phyloP scores from a whole-genome alignment of 1,140 invertebrate genomes.

The Cydia amplana region DNA sequence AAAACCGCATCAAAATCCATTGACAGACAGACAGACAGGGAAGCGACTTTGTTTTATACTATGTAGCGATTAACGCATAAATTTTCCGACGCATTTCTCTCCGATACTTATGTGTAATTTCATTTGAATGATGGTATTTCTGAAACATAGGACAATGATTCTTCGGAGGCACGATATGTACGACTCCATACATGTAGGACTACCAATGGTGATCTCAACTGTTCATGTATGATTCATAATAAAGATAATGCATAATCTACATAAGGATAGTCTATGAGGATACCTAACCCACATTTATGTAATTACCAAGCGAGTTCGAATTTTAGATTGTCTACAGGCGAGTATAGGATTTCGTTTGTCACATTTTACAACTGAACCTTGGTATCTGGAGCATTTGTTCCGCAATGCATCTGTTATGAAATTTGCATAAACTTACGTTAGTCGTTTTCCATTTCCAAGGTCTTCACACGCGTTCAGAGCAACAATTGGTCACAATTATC shows the following conservation, averaged over 20 bases:
- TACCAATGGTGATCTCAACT: neutral
- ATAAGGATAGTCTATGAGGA: slow-evolving; percentile 17
- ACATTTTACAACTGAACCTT: slow-evolving; percentile 19
- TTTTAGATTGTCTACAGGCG: slow-evolving; percentile 7
- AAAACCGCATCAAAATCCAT: too few species aligned
- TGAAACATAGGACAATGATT: too few species aligned
- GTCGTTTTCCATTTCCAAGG: slow-evolving; percentile 12
- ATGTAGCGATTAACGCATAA: too few species aligned
- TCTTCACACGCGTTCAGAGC: slow-evolving; percentile 3
- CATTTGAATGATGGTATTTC: too few species aligned
- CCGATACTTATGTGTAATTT: too few species aligned
- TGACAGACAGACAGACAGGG: too few species aligned
- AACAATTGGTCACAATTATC: slow-evolving; percentile 2
- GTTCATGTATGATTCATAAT: neutral
- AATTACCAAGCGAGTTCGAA: slow-evolving; percentile 39
- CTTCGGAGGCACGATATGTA: neutral
- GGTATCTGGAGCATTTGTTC: slow-evolving; percentile 30
- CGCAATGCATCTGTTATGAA: slow-evolving; percentile 18
- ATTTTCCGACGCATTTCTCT: too few species aligned
- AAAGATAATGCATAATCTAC: neutral
- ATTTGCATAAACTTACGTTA: slow-evolving; percentile 31
- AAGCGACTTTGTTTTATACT: too few species aligned
- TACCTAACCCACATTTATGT: slow-evolving; percentile 52
- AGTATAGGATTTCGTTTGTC: slow-evolving; percentile 26
- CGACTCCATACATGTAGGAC: neutral